Evolutionary conservation across 2,888 invertebrate species (phyloP).

Genomic region (Ethmia dodecea): DNA sequence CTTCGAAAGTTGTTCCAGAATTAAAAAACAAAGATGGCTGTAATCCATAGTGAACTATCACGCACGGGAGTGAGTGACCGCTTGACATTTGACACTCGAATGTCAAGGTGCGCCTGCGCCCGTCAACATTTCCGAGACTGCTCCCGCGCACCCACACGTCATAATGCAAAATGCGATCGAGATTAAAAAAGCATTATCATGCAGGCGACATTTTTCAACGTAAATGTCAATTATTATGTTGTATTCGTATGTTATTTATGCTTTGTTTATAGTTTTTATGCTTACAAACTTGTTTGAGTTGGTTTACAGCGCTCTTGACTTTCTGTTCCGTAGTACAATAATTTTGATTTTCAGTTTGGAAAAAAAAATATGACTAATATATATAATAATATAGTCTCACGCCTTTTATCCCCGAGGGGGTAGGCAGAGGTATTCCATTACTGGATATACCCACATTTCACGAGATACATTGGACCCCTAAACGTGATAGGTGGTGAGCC

Average conservation of each 20-base stretch:
- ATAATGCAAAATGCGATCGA: slow-evolving; percentile 10
- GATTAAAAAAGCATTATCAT: slow-evolving; percentile 16
- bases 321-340: too few species aligned
- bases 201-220: slow-evolving; percentile 10
- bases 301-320: too few species aligned
- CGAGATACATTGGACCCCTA: too few species aligned
- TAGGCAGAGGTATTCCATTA: too few species aligned
- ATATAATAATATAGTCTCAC: too few species aligned
- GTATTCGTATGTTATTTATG: slow-evolving; percentile 15
- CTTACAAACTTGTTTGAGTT: too few species aligned
- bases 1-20: slow-evolving; percentile 16
- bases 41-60: slow-evolving; percentile 49
- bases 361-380: too few species aligned
- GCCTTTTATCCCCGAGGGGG: too few species aligned
- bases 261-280: too few species aligned
- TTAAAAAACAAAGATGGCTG: slow-evolving; percentile 10
- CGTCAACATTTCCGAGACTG: slow-evolving; percentile 7
- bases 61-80: slow-evolving; percentile 52
- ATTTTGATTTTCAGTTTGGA: too few species aligned
- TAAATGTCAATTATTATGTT: slow-evolving; percentile 15
- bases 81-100: slow-evolving; percentile 74
- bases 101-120: slow-evolving; percentile 65
- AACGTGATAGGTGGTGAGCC: too few species aligned
- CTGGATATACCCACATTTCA: too few species aligned
- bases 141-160: slow-evolving; percentile 10